phyloP scores from a whole-genome alignment of 2,888 invertebrate genomes.

The Teleiodes luculella region DNA sequence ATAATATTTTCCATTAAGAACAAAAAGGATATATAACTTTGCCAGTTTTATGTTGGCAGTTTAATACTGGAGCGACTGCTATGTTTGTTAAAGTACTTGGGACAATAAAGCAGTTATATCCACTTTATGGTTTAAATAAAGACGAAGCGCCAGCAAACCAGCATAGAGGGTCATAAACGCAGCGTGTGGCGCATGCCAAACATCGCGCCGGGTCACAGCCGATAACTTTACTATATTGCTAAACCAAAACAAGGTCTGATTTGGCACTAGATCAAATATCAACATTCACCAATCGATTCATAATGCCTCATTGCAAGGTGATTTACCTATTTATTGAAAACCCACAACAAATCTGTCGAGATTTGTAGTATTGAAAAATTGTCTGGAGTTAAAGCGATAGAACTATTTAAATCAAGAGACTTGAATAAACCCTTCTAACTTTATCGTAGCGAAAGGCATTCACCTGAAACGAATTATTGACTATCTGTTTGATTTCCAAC shows the following conservation, averaged over 20 bases:
- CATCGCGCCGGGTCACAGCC: neutral
- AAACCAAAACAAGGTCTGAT: slow-evolving; percentile 4
- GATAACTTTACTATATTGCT: slow-evolving; percentile 1
- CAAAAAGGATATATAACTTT: no score
- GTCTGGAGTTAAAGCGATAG: neutral
- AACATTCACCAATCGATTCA: neutral
- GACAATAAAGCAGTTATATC: slow-evolving; percentile 36
- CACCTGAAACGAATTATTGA: slow-evolving; percentile 3
- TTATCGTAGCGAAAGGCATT: neutral
- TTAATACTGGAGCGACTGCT: slow-evolving; percentile 2
- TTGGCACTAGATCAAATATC: slow-evolving; percentile 6
- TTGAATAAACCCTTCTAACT: neutral
- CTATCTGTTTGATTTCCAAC: slow-evolving; percentile 1
- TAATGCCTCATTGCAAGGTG: neutral
- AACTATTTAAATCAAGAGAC: neutral
- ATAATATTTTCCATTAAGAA: slow-evolving; percentile 5
- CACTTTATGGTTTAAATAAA: slow-evolving; percentile 40
- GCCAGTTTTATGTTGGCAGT: slow-evolving; percentile 1
- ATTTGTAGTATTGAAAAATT: neutral
- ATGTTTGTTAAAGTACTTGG: slow-evolving; percentile 15
- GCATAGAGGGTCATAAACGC: neutral
- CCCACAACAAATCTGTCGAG: neutral
- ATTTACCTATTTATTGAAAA: neutral
- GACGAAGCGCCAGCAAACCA: slow-evolving; percentile 22
- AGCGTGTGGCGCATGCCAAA: neutral